Conservation (phyloP, 2,888 invertebrate species). For the Dendrolimus houi region DNA sequence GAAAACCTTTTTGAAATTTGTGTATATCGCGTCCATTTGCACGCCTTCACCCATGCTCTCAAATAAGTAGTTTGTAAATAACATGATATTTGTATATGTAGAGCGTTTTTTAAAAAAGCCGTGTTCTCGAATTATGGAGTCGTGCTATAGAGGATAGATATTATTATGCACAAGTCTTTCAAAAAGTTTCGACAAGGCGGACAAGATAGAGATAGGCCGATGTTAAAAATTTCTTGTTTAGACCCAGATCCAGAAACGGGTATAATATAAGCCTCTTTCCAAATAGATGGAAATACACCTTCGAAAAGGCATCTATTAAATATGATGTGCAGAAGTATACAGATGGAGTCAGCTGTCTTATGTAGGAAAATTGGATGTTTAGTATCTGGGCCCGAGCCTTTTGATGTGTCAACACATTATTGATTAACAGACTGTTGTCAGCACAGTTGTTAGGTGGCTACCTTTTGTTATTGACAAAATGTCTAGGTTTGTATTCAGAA, state of each 20-base stretch:
- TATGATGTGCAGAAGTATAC: background rate
- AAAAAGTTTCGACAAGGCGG: slow-evolving; percentile 12
- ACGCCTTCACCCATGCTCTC: too few species aligned
- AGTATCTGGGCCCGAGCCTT: too few species aligned
- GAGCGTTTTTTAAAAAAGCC: slow-evolving; percentile 14
- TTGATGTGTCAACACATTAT: too few species aligned
- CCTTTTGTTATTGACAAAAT: too few species aligned
- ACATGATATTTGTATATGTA: slow-evolving; percentile 10
- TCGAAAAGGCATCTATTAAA: background rate
- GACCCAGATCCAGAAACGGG: slow-evolving; percentile 10
- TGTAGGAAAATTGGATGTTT: too few species aligned
- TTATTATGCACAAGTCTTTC: slow-evolving; percentile 11
- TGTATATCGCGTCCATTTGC: too few species aligned
- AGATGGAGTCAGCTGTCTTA: too few species aligned
- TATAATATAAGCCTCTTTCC: slow-evolving; percentile 11
- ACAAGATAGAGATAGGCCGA: slow-evolving; percentile 12
- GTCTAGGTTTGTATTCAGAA: too few species aligned
- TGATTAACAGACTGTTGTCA: too few species aligned
- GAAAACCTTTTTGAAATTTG: too few species aligned
- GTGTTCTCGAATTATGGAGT: slow-evolving; percentile 5
- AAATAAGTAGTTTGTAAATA: too few species aligned
- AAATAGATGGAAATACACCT: slow-evolving; percentile 10
- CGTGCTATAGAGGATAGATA: slow-evolving; percentile 11
- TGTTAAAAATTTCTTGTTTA: slow-evolving; percentile 10
- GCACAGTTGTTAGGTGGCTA: too few species aligned